These are phyloP conservation scores for Leucophora obtusa DNA, from an alignment of 2,888 invertebrate genomes.

Conservation along the genomic window DNA sequence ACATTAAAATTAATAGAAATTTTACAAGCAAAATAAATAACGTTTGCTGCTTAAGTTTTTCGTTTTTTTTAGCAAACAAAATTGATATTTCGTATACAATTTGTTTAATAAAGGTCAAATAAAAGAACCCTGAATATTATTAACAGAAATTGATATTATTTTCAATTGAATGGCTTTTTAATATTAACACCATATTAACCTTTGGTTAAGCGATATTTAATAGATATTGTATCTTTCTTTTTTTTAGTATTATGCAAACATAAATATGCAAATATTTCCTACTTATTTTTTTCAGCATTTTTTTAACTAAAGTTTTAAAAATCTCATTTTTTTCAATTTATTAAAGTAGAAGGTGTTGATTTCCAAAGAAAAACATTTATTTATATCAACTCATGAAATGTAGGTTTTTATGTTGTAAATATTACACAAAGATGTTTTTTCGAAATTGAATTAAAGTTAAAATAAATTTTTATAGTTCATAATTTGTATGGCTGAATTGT, in stretches of 20 bases:
- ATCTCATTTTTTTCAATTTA: not conserved
- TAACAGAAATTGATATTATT: not conserved
- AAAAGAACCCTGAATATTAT: not conserved
- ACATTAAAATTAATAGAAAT: not conserved
- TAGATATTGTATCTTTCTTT: not conserved
- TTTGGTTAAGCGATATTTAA: not conserved
- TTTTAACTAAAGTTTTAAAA: not conserved
- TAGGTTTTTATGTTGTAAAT: slow-evolving; percentile 8
- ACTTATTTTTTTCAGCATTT: not conserved
- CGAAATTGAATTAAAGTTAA: slow-evolving; percentile 4
- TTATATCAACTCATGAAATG: not conserved
- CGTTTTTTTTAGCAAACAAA: not conserved
- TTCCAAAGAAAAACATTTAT: not conserved
- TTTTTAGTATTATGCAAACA: not conserved
- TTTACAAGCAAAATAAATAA: not conserved
- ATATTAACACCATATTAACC: not conserved
- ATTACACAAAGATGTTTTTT: not conserved
- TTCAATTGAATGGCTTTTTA: not conserved
- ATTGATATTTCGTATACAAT: not conserved
- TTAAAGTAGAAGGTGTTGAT: slow-evolving; percentile 25
- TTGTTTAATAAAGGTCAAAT: not conserved
- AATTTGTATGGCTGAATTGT: not conserved
- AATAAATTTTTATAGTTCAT: not conserved
- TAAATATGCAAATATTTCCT: not conserved
- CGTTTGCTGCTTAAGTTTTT: slow-evolving; percentile 18